Evolutionary conservation across 2,797 vertebrate genomes (phyloP).

Genomic region (Lutjanus campechanus): DNA sequence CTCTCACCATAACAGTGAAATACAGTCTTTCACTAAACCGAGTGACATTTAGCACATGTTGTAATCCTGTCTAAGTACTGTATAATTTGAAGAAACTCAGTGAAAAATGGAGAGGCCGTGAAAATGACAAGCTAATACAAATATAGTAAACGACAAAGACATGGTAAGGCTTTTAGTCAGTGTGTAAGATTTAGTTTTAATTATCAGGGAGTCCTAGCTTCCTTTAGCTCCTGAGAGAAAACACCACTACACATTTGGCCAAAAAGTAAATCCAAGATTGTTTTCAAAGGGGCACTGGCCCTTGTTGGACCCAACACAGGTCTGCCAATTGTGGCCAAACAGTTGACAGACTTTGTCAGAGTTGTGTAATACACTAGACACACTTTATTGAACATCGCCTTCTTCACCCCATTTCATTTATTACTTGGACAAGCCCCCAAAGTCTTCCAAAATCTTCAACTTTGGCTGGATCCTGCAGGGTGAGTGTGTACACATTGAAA

Average conservation of each 20-base stretch:
- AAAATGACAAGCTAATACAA: neutral
- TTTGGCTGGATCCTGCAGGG: neutral
- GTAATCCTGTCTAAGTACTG: neutral
- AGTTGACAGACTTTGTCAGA: neutral
- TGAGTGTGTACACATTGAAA: slow-evolving; percentile 2
- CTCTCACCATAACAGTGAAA: neutral
- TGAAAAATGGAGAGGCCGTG: neutral
- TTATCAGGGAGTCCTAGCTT: no score
- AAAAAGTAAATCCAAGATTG: neutral
- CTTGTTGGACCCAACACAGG: no score
- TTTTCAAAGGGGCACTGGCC: neutral
- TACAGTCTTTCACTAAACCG: neutral
- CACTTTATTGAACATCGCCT: neutral
- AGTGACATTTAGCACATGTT: slow-evolving; percentile 4
- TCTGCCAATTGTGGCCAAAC: no score
- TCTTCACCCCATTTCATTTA: neutral
- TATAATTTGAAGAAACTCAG: neutral
- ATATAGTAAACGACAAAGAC: no score
- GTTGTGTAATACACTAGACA: neutral
- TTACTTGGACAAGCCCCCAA: neutral
- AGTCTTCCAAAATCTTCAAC: neutral
- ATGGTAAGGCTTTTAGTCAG: no score
- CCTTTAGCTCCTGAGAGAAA: neutral
- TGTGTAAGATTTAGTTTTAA: no score
- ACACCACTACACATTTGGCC: neutral